These are phyloP conservation scores for Lerista edwardsae DNA, from an alignment of 2,797 vertebrate species.

Conservation along the genomic window DNA sequence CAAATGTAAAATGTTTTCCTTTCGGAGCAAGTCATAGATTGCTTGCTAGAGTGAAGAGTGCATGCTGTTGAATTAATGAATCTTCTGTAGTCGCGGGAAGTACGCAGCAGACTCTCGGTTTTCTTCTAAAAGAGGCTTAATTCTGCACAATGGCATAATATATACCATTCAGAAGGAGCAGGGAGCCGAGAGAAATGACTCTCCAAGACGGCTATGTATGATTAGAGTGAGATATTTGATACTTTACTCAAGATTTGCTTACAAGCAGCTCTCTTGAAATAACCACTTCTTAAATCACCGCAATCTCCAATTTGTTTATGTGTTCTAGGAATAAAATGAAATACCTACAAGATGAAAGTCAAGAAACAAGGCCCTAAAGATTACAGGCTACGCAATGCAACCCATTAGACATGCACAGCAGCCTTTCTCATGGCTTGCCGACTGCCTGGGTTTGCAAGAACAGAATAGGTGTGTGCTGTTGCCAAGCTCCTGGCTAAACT, in stretches of 20 bases:
- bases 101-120: neutral
- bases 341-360: neutral
- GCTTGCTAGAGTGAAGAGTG: conserved; percentile 17
- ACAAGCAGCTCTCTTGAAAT: neutral
- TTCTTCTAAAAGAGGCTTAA: conserved; percentile 5
- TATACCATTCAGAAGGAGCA: neutral
- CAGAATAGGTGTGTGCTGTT: neutral
- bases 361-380: neutral
- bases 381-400: neutral
- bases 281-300: neutral
- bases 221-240: neutral
- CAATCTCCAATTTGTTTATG: neutral
- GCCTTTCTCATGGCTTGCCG: neutral
- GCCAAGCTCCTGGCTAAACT: neutral
- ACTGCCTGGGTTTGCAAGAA: neutral
- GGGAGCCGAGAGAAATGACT: neutral
- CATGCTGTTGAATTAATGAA: conserved; percentile 14
- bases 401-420: neutral
- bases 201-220: neutral
- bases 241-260: conserved; percentile 1
- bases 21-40: conserved; percentile 2
- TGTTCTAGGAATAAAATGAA: neutral
- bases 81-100: neutral
- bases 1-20: conserved; percentile 37
- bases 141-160: neutral